Evolutionary conservation across 2,797 vertebrate genomes (phyloP).

Genomic region (Acipenser ruthenus): DNA sequence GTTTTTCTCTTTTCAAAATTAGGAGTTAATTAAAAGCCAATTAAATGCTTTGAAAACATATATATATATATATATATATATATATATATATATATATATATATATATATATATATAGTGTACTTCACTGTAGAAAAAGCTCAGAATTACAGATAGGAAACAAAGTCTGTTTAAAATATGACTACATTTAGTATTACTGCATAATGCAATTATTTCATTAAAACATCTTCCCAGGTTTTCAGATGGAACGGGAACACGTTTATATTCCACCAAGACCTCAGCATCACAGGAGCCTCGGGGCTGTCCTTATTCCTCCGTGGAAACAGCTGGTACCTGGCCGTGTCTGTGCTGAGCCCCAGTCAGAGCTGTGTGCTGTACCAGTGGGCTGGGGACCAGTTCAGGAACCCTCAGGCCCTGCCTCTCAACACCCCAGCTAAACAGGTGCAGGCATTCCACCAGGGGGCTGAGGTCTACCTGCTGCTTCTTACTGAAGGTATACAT

Average conservation of each 20-base stretch:
- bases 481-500: slow-evolving; percentile 63
- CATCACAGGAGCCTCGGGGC: slow-evolving; percentile 48
- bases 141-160: too few species aligned
- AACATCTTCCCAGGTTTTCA: slow-evolving; percentile 65
- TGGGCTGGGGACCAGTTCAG: slow-evolving; percentile 71
- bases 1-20: too few species aligned
- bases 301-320: slow-evolving; percentile 61
- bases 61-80: too few species aligned
- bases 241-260: slow-evolving; percentile 63
- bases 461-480: slow-evolving; percentile 68
- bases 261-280: slow-evolving; percentile 63
- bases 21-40: too few species aligned
- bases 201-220: background rate
- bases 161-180: too few species aligned
- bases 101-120: background rate
- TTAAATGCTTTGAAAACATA: too few species aligned
- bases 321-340: slow-evolving; percentile 54
- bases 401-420: slow-evolving; percentile 52
- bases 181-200: too few species aligned
- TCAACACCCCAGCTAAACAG: slow-evolving; percentile 50
- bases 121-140: background rate
- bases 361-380: slow-evolving; percentile 57
- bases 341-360: slow-evolving; percentile 42
- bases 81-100: too few species aligned
- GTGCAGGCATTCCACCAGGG: slow-evolving; percentile 65